Evolutionary conservation across 2,888 invertebrate species (phyloP).

Genomic region (Tricholauxania praeusta): DNA sequence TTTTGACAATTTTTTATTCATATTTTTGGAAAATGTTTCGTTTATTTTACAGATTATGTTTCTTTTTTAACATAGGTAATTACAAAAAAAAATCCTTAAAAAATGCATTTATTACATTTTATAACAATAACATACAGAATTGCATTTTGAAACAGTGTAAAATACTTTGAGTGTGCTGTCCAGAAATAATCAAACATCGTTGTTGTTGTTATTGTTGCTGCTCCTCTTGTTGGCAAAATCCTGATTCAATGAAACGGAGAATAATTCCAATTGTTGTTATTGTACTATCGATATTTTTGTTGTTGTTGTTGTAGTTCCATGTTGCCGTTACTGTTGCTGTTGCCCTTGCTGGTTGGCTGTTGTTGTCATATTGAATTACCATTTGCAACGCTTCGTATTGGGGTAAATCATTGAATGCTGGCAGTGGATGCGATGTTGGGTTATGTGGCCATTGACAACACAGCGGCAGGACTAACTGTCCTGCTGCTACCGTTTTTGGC

Average conservation of each 20-base stretch:
- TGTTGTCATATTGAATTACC: conserved; percentile 5
- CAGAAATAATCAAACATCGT: no score
- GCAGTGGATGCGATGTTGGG: not conserved
- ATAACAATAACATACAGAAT: no score
- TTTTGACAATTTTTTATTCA: no score
- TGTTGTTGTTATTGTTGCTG: not conserved
- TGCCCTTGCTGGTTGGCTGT: not conserved
- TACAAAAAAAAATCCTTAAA: no score
- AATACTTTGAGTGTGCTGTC: no score
- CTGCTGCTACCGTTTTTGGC: not conserved
- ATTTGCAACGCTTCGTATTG: not conserved
- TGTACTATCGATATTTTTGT: not conserved
- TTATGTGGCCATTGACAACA: not conserved
- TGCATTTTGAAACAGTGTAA: no score
- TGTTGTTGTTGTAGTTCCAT: conserved; percentile 1
- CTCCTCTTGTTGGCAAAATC: not conserved
- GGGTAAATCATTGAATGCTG: not conserved
- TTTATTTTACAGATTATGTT: no score
- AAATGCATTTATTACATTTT: no score
- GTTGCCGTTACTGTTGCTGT: no score
- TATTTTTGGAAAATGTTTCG: no score
- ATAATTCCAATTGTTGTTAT: conserved; percentile 1
- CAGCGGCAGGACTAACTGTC: not conserved
- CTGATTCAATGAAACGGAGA: conserved; percentile 14
- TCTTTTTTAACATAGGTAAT: no score